These are phyloP conservation scores for Macrophya alboannulata DNA, from an alignment of 2,888 invertebrate genomes.

Conservation along the genomic window DNA sequence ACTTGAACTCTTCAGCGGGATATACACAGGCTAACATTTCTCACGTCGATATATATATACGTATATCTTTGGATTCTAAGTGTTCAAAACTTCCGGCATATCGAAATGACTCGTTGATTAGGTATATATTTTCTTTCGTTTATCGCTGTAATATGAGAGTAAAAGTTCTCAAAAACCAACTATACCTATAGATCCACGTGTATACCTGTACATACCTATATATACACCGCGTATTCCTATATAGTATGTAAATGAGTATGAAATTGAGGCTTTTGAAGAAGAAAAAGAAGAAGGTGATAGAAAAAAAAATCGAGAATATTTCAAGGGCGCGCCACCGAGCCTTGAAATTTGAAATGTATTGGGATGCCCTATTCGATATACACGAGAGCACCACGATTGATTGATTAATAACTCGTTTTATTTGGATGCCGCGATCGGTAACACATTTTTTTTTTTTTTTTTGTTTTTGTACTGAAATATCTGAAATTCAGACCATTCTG, in stretches of 20 bases:
- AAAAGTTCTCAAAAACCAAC: background rate
- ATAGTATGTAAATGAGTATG: background rate
- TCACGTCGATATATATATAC: background rate
- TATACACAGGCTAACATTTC: conserved; percentile 77
- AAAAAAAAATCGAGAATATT: background rate
- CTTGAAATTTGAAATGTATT: background rate
- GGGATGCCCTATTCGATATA: background rate
- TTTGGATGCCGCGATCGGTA: background rate
- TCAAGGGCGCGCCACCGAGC: background rate
- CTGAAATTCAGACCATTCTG: background rate
- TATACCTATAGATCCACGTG: background rate
- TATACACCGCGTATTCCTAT: background rate
- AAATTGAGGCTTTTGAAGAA: background rate
- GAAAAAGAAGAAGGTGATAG: too few species aligned
- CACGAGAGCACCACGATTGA: background rate
- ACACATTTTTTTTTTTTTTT: background rate
- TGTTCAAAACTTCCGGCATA: background rate
- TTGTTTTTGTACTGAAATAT: too few species aligned
- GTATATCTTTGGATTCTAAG: too few species aligned
- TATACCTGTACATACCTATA: background rate
- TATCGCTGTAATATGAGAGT: background rate
- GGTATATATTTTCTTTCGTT: background rate
- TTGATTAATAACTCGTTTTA: background rate
- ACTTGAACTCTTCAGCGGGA: conserved; percentile 76
- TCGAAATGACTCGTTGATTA: background rate